These are phyloP conservation scores for Uropetala carovei DNA, from an alignment of 2,888 invertebrate genomes.

Conservation along the genomic window DNA sequence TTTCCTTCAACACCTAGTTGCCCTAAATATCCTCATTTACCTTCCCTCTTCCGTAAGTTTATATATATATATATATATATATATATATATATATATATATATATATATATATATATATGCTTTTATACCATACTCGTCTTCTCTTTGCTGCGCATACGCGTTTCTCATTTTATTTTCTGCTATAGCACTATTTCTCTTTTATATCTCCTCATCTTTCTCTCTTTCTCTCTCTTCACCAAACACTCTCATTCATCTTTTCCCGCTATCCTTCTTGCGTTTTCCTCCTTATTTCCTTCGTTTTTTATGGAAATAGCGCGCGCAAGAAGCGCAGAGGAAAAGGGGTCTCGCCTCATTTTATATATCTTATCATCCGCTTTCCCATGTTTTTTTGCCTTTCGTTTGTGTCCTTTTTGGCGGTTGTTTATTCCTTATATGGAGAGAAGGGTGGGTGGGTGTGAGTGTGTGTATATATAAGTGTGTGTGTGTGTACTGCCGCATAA, in stretches of 20 bases:
- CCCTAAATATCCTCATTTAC: too few relatives aligned
- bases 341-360: neutral
- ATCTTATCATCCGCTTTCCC: constrained; percentile 8
- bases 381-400: neutral
- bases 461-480: neutral
- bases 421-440: constrained; percentile 25
- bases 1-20: too few relatives aligned
- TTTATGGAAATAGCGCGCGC: constrained; percentile 43
- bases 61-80: too few relatives aligned
- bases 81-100: too few relatives aligned
- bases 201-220: neutral
- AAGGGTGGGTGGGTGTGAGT: too few relatives aligned
- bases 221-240: neutral
- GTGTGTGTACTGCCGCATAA: neutral
- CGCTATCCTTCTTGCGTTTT: neutral
- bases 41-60: too few relatives aligned
- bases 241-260: neutral
- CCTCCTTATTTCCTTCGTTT: neutral
- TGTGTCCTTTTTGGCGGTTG: constrained; percentile 33
- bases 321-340: constrained; percentile 33
- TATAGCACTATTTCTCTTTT: neutral
- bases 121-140: neutral
- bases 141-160: neutral
- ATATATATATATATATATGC: too few relatives aligned
- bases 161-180: neutral